Conservation (phyloP, 53 echinoderm and acorn worm genomes). For the Astropecten irregularis region DNA sequence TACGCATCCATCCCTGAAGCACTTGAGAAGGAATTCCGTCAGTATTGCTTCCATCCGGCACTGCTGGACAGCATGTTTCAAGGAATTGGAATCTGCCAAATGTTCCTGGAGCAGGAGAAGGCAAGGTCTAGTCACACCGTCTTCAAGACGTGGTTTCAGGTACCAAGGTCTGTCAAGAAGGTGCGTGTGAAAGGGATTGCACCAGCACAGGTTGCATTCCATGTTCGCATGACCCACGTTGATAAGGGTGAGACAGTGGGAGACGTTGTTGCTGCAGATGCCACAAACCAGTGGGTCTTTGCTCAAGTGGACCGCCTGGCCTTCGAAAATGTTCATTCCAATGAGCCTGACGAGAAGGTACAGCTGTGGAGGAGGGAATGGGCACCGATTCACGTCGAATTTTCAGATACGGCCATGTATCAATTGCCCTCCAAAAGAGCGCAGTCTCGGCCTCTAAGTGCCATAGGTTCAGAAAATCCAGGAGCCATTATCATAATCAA, state of each 20-base stretch:
- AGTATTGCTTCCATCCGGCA: conserved; percentile 89
- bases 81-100: conserved; percentile 93
- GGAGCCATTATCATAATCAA: conserved; percentile 96
- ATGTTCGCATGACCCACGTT: conserved; percentile 70
- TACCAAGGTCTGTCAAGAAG: conserved; percentile 82
- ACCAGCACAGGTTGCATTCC: conserved; percentile 77
- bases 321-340: conserved; percentile 91
- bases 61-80: conserved; percentile 90
- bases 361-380: conserved; percentile 93
- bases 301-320: conserved; percentile 83
- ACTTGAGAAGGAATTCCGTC: conserved; percentile 79
- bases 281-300: conserved; percentile 92
- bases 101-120: conserved; percentile 84
- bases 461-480: conserved; percentile 87
- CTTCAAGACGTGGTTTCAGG: conserved; percentile 87
- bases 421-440: conserved; percentile 43
- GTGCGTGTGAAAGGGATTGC: conserved; percentile 84
- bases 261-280: conserved; percentile 86
- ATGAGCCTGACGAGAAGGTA: conserved; percentile 88
- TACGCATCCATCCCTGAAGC: conserved; percentile 85
- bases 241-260: conserved; percentile 72
- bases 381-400: conserved; percentile 72
- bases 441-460: conserved; percentile 75
- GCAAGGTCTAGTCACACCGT: conserved; percentile 62
- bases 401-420: conserved; percentile 71